Conservation (phyloP, 2,797 vertebrate species). For the Hafferia zeledoni region DNA sequence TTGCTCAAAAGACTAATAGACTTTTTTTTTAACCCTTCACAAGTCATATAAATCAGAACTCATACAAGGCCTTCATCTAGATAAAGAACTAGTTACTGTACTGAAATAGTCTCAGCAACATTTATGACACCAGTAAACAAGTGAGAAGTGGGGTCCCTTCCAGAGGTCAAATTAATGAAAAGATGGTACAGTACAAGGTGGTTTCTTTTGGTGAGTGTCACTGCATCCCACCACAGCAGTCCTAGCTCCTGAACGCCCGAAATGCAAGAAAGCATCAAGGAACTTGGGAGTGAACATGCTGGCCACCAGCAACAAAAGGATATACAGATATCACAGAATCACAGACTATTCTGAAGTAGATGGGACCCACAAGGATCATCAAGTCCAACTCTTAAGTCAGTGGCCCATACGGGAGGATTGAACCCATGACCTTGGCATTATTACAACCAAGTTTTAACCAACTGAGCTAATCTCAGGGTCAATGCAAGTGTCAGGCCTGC, state of each 20-base stretch:
- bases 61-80: neutral
- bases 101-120: neutral
- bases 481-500: too few species aligned
- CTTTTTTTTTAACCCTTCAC: neutral
- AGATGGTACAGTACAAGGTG: fast-evolving
- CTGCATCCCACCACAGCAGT: neutral
- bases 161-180: neutral
- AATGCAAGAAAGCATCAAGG: neutral
- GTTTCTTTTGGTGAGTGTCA: neutral
- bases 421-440: too few species aligned
- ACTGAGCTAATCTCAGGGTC: too few species aligned
- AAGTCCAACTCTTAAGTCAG: too few species aligned
- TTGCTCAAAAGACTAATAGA: neutral
- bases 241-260: neutral
- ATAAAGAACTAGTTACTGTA: neutral
- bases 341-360: too few species aligned
- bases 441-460: too few species aligned
- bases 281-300: fast-evolving
- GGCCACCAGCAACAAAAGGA: neutral
- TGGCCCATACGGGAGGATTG: too few species aligned
- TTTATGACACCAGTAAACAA: neutral
- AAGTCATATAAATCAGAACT: neutral
- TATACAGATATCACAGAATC: too few species aligned
- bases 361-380: too few species aligned
- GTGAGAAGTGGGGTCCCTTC: neutral